Evolutionary conservation across 2,797 vertebrate genomes (phyloP).

Genomic region (Channa striata): DNA sequence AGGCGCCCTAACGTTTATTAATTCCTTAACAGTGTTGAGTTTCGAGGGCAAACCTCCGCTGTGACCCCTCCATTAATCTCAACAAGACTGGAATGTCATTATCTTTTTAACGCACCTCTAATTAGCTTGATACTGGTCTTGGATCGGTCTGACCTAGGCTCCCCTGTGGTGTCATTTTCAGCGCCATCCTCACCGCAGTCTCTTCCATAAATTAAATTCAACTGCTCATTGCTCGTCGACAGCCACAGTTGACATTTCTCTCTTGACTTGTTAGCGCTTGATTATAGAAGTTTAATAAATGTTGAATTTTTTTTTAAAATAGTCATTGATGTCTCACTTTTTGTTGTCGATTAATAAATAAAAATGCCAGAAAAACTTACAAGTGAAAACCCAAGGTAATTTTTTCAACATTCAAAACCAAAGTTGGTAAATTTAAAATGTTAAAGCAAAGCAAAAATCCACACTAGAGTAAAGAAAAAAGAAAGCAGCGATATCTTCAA

Average conservation of each 20-base stretch:
- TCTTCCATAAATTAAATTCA: constrained; percentile 16
- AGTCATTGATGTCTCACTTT: background rate
- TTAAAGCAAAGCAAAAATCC: background rate
- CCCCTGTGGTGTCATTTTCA: background rate
- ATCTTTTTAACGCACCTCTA: constrained; percentile 40
- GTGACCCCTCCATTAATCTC: constrained; percentile 26
- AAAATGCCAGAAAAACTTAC: background rate
- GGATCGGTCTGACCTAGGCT: constrained; percentile 29
- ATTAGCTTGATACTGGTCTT: constrained; percentile 37
- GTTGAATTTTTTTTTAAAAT: background rate
- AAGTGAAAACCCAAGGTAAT: background rate
- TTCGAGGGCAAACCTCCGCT: constrained; percentile 10
- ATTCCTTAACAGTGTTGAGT: constrained; percentile 4
- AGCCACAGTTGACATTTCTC: background rate
- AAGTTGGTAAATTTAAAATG: background rate
- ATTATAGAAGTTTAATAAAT: background rate
- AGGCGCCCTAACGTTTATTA: constrained; percentile 3
- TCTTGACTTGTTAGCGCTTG: constrained; percentile 1
- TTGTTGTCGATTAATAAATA: background rate
- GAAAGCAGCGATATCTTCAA: background rate
- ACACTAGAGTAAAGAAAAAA: background rate
- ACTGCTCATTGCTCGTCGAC: background rate
- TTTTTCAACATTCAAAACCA: background rate
- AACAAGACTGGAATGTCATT: constrained; percentile 31
- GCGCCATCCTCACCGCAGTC: constrained; percentile 5